phyloP scores from a whole-genome alignment of 1,140 invertebrate genomes.

The Penaeus vannamei region DNA sequence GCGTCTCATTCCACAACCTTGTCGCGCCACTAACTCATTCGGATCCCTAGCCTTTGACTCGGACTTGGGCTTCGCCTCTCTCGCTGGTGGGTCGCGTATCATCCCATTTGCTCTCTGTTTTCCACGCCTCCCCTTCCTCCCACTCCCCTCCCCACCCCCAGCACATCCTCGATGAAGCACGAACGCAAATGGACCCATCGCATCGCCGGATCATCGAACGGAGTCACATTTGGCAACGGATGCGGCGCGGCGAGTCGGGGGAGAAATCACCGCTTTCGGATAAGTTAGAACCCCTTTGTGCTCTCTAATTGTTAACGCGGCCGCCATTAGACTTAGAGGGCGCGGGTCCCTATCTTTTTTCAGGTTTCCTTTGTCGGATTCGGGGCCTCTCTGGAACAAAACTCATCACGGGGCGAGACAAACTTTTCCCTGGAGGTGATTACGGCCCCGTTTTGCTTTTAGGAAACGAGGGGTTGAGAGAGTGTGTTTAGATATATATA shows the following conservation, averaged over 20 bases:
- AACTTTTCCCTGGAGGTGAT: no score
- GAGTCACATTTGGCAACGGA: no score
- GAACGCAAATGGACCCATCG: no score
- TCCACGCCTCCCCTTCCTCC: background rate
- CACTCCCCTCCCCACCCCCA: background rate
- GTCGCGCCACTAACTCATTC: background rate
- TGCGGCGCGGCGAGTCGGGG: no score
- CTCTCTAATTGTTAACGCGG: conserved; percentile 62
- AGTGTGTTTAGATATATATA: no score
- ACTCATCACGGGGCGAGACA: no score
- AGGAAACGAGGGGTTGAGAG: no score
- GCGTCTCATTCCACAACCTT: conserved; percentile 56
- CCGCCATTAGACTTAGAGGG: conserved; percentile 55
- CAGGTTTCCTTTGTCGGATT: background rate
- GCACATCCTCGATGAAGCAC: no score
- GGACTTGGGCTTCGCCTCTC: conserved; percentile 31
- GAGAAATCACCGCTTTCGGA: no score
- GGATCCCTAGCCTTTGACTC: background rate
- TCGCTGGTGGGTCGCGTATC: background rate
- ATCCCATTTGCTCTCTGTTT: background rate
- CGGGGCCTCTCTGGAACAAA: no score
- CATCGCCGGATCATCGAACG: no score
- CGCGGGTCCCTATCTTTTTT: conserved; percentile 34
- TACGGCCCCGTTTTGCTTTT: no score
- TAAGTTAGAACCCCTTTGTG: conserved; percentile 46